These are phyloP conservation scores for Synergus itoensis DNA, from an alignment of 2,888 invertebrate species.

Conservation along the genomic window DNA sequence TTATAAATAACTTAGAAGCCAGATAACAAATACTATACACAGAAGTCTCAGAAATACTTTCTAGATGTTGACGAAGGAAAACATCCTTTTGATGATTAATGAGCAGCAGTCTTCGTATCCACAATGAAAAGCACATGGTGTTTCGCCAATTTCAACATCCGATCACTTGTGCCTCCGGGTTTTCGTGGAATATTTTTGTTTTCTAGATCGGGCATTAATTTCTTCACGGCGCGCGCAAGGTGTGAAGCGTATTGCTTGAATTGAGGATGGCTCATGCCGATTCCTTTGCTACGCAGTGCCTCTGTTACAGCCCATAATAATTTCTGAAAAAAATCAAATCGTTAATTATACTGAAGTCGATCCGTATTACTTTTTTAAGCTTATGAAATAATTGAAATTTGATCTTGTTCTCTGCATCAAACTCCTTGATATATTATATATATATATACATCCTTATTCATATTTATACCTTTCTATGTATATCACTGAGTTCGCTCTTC, in stretches of 20 bases:
- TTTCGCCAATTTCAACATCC: constrained; percentile 83
- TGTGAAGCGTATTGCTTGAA: constrained; percentile 86
- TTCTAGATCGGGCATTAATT: constrained; percentile 81
- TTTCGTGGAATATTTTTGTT: constrained; percentile 77
- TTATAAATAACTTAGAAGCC: constrained; percentile 35
- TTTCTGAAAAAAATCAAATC: constrained; percentile 80
- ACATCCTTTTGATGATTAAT: constrained; percentile 20
- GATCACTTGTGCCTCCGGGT: constrained; percentile 85
- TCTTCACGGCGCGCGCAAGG: constrained; percentile 84
- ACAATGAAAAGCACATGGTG: constrained; percentile 71
- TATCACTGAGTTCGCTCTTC: constrained; percentile 81
- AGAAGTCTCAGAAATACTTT: constrained; percentile 4
- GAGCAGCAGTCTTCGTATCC: constrained; percentile 61
- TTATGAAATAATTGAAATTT: not conserved
- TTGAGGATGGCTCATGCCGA: constrained; percentile 84
- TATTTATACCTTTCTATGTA: constrained; percentile 83
- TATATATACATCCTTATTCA: not conserved
- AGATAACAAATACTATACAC: constrained; percentile 16
- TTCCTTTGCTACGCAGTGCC: constrained; percentile 85
- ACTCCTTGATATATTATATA: not conserved
- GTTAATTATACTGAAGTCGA: not conserved
- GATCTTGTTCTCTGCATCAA: not conserved
- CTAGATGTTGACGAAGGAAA: constrained; percentile 17
- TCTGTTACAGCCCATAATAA: constrained; percentile 90
- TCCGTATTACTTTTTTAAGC: too few relatives aligned